Base-by-base conservation (phyloP, 2,888 invertebrate genomes). In the Smittia aterrima region DNA sequence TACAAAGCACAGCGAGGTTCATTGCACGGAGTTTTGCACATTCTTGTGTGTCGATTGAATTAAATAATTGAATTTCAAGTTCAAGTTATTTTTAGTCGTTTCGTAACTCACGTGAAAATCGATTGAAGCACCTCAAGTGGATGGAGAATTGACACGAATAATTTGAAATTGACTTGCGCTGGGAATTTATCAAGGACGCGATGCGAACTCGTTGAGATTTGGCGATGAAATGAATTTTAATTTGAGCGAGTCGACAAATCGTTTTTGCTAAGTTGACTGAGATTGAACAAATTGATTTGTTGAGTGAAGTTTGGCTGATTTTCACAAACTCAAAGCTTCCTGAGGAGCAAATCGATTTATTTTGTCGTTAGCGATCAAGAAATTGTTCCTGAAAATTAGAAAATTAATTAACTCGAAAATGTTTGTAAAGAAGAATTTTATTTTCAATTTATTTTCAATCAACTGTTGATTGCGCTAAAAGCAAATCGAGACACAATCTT, bases 11-110 rank as follows among this genome's bases (percentile, higher is more conserved):
- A 72, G 4, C 72, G 58, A 13, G 54, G 62, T 20, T 72, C 72
- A 11, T 62, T 27, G 38, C 72, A 72, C 13, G 72, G 54, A 54
- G 54, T 71, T 25, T 71, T 71, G 70, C 70, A 71, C 70, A 71
- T 71, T 24, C 32, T 66, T n/a, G 11, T n/a, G 13, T 38, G 18
- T 66, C 32, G 3, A 47, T 47, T 11, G 47, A 13, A 68, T n/a
- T n/a, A 24, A 68, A 68, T n/a, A 47, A 47, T 68, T 68, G 41
- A 68, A 68, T 47, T 68, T 25, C 40, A 38, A 66, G 32, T 32
- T 32, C 32, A 47, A 47, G 22, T 13, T 58, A 58, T 58, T 58
- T 58, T 58, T 47, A 47, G n/a, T 11, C 47, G 38, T n/a, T 2
- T 6, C 6, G 16, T 11, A 47, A 16, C 47, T 47, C 16, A 47